A percentile compares a stretch with the other conserved stretches of the same genome.
phyloP scores from a whole-genome alignment of 2,113 vertebrate species.

The Paramisgurnus dabryanus region DNA sequence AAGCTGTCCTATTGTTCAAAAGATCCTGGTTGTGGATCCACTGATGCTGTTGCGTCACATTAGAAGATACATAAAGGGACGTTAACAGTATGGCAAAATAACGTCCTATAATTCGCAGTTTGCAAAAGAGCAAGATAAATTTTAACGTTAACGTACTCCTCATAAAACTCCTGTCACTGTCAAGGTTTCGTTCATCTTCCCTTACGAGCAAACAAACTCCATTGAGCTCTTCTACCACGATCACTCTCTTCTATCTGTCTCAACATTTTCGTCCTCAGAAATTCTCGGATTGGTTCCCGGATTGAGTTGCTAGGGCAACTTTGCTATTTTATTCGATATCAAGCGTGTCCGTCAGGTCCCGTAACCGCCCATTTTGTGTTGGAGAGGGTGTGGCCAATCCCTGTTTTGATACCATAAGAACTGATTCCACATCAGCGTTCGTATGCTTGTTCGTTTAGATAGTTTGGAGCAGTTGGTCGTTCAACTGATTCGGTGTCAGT shows the following conservation, averaged over 20 bases:
- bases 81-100: not conserved
- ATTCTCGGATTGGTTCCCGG: conserved; percentile 56
- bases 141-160: not conserved
- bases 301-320: conserved; percentile 67
- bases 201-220: conserved; percentile 27
- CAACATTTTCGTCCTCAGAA: conserved; percentile 27
- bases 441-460: not conserved
- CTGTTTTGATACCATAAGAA: not conserved
- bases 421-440: conserved; percentile 36
- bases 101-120: not conserved
- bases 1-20: conserved; percentile 37
- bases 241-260: conserved; percentile 42
- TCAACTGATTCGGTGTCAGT: conserved; percentile 52
- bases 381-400: conserved; percentile 48
- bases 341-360: conserved; percentile 52
- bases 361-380: conserved; percentile 34
- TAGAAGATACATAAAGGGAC: conserved; percentile 31
- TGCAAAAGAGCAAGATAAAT: not conserved
- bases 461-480: not conserved
- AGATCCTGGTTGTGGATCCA: conserved; percentile 17
- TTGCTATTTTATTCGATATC: conserved; percentile 49
- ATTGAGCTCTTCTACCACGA: conserved; percentile 33
- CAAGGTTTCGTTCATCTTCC: conserved; percentile 21
- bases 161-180: not conserved
- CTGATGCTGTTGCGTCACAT: conserved; percentile 52